Evolutionary conservation across 2,888 invertebrate species (phyloP).

Genomic region (Erebia palarica): DNA sequence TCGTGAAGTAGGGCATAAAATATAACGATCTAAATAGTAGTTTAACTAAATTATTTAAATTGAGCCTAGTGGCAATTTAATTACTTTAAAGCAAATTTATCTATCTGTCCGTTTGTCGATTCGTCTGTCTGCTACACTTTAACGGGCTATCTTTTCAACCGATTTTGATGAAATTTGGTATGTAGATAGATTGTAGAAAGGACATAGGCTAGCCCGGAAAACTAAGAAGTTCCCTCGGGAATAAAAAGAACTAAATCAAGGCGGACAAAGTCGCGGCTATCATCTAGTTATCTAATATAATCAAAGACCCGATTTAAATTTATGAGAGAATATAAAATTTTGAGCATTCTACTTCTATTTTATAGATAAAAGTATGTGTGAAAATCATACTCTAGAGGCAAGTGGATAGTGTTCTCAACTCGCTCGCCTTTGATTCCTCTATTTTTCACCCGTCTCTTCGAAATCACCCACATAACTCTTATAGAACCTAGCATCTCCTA

Average conservation of each 20-base stretch:
- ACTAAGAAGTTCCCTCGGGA: too few relatives aligned
- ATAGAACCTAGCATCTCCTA: neutral
- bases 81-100: neutral
- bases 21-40: neutral
- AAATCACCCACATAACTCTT: conserved; percentile 15
- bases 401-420: conserved; percentile 10
- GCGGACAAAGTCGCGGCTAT: too few relatives aligned
- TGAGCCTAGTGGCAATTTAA: neutral
- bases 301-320: too few relatives aligned
- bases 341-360: neutral
- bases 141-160: too few relatives aligned
- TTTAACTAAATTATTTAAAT: neutral
- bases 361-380: neutral
- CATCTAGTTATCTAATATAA: too few relatives aligned
- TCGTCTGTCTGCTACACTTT: too few relatives aligned
- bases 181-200: too few relatives aligned
- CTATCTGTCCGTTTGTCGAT: too few relatives aligned
- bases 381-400: neutral
- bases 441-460: conserved; percentile 13
- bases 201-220: too few relatives aligned
- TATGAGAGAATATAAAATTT: neutral
- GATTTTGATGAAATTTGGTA: too few relatives aligned
- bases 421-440: conserved; percentile 9
- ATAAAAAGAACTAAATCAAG: too few relatives aligned
- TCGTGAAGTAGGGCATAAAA: conserved; percentile 13